These are phyloP conservation scores for Littorina saxatilis DNA, from an alignment of 1,140 invertebrate species.

Conservation along the genomic window DNA sequence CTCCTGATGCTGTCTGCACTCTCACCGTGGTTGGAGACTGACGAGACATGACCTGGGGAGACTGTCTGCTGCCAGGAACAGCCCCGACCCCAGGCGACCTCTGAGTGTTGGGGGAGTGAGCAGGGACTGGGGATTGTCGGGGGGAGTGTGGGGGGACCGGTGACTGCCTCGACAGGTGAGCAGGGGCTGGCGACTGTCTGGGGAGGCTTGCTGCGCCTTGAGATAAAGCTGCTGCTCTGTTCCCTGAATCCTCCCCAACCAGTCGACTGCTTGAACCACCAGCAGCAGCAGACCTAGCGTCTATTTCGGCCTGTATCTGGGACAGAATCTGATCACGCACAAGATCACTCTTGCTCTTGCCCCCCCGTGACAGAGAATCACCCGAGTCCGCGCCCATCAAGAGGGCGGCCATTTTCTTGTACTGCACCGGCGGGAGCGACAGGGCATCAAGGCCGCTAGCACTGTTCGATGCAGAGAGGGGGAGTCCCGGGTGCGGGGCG, in stretches of 20 bases:
- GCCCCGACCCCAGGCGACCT: neutral
- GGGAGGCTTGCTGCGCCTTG: neutral
- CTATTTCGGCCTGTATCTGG: slow-evolving; percentile 28
- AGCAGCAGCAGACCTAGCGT: neutral
- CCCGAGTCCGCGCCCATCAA: neutral
- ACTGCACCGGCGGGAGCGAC: neutral
- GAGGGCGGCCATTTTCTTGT: neutral
- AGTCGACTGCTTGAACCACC: neutral
- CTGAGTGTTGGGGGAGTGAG: neutral
- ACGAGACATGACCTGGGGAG: neutral
- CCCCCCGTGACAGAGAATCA: neutral
- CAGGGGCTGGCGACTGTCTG: neutral
- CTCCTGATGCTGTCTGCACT: neutral
- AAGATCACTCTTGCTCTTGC: neutral
- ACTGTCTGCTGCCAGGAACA: neutral
- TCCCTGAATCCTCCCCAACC: neutral
- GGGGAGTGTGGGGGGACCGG: neutral
- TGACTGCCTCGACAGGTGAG: neutral
- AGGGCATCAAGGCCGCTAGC: no score
- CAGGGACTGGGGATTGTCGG: neutral
- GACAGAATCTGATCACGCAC: slow-evolving; percentile 33
- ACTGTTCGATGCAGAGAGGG: no score
- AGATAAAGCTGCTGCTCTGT: no score
- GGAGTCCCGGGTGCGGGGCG: neutral
- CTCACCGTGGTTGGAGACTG: neutral